Base-by-base conservation (phyloP, 2,888 invertebrate genomes). In the Lacanobia wlatinum region DNA sequence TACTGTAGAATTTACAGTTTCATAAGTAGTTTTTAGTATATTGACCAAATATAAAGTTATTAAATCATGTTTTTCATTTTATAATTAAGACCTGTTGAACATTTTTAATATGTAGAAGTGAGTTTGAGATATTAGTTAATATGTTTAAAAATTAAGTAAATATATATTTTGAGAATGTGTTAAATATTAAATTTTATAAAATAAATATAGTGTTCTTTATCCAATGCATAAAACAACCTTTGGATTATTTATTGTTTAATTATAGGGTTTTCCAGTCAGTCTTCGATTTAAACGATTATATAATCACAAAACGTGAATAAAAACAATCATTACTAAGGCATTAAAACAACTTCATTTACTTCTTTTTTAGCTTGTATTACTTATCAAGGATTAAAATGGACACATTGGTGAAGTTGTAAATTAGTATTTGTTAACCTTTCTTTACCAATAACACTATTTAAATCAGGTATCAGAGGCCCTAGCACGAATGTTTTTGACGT, bases 21-120 rank as follows among this genome's bases (percentile, higher is more conserved):
- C 4, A 5, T 21, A 40, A 14, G 8, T 73, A 73, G 69, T 14
- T 59, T 64, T 53, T 40, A 28, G 58, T 43, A 46, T 38, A 58
- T 6, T 28, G 53, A 73, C 73, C 73, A 73, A 73, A 73, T 69
- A 60, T 77, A 28, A 8, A 28, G 38, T 50, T 52, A 40, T 52
- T 28, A 16, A 68, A 68, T 28, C 50, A 58, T 38, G 10, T 14
- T 65, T 38, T 28, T 28, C 34, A 50, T 56, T 50, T 40, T 48
- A 74, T 5, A 56, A 16, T 58, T 58, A 50, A 55, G n/a, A 21
- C 5, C 21, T 50, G 55, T 75, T 75, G 14, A 48, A 23, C 3
- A 12, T 58, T 43, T 23, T 28, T 18, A 43, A 4, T 60, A 58
- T 28, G 3, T n/a, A 46, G 8, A 34, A 12, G 6, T 21, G n/a